Evolutionary conservation across 2,797 vertebrate species (phyloP).

Genomic region (Gobionotothen gibberifrons): DNA sequence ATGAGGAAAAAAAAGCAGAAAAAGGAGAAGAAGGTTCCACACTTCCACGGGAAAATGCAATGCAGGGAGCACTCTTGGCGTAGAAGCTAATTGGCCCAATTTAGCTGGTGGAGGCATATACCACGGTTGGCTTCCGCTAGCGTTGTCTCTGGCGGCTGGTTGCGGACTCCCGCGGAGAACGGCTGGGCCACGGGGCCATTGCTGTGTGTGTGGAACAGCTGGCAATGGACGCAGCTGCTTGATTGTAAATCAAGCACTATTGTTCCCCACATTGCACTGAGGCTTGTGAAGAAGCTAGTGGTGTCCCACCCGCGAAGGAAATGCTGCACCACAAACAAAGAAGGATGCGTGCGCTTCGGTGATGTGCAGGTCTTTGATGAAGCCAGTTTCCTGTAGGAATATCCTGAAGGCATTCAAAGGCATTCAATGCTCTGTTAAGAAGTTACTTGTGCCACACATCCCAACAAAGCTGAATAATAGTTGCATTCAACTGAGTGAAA

Average conservation of each 20-base stretch:
- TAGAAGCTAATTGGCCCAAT: slow-evolving; percentile 75
- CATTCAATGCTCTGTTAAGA: slow-evolving; percentile 44
- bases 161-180: slow-evolving; percentile 68
- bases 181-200: slow-evolving; percentile 63
- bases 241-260: slow-evolving; percentile 84
- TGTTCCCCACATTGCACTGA: slow-evolving; percentile 61
- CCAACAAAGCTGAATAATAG: slow-evolving; percentile 20
- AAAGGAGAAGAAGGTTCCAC: slow-evolving; percentile 15
- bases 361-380: slow-evolving; percentile 27
- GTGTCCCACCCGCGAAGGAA: slow-evolving; percentile 64
- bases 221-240: slow-evolving; percentile 83
- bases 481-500: slow-evolving; percentile 25
- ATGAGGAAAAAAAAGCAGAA: not conserved
- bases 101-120: slow-evolving; percentile 62
- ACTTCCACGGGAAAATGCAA: slow-evolving; percentile 40
- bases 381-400: slow-evolving; percentile 59
- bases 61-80: slow-evolving; percentile 44
- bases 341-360: slow-evolving; percentile 41
- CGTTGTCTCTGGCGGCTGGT: slow-evolving; percentile 69
- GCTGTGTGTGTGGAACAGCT: slow-evolving; percentile 70
- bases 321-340: slow-evolving; percentile 60
- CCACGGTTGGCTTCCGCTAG: slow-evolving; percentile 61
- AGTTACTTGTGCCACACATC: slow-evolving; percentile 32
- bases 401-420: slow-evolving; percentile 45
- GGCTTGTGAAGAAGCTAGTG: slow-evolving; percentile 53